phyloP scores from a whole-genome alignment of 2,113 vertebrate species.

The Ellobius talpinus region DNA sequence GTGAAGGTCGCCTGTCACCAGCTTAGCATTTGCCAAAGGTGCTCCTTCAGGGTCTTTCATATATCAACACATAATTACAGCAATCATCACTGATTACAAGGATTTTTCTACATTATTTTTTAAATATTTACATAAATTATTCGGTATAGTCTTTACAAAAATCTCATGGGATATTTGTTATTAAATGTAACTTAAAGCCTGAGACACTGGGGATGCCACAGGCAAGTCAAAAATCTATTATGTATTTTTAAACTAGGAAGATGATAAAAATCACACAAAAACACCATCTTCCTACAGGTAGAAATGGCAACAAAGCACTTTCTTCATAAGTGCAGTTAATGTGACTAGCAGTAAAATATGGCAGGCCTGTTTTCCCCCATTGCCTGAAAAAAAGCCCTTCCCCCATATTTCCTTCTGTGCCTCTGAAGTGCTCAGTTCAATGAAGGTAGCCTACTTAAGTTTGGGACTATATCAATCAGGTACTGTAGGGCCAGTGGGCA shows the following conservation, averaged over 20 bases:
- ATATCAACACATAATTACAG: neutral
- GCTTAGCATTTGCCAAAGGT: neutral
- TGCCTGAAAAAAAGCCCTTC: neutral
- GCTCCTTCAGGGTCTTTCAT: neutral
- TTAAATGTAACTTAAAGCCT: neutral
- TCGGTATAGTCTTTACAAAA: neutral
- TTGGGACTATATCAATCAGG: constrained; percentile 63
- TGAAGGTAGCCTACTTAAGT: constrained; percentile 37
- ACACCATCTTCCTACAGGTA: neutral
- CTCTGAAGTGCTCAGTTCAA: constrained; percentile 19
- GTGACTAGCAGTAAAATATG: constrained; percentile 4
- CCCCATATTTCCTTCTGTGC: too few relatives aligned
- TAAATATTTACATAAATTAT: constrained; percentile 18
- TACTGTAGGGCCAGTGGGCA: constrained; percentile 53
- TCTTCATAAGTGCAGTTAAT: constrained; percentile 25
- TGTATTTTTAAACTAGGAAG: constrained; percentile 40
- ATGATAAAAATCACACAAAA: neutral
- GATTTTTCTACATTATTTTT: neutral
- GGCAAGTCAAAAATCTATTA: neutral
- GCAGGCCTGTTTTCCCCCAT: neutral
- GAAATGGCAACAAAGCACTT: neutral
- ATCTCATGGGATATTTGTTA: neutral
- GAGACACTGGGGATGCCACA: neutral
- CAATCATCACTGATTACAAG: neutral
- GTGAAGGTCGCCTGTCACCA: neutral